Evolutionary conservation across 1,140 invertebrate genomes (phyloP), one percentile per base, ranked within the genome.

Genomic region (Macrostomum lignano): DNA sequence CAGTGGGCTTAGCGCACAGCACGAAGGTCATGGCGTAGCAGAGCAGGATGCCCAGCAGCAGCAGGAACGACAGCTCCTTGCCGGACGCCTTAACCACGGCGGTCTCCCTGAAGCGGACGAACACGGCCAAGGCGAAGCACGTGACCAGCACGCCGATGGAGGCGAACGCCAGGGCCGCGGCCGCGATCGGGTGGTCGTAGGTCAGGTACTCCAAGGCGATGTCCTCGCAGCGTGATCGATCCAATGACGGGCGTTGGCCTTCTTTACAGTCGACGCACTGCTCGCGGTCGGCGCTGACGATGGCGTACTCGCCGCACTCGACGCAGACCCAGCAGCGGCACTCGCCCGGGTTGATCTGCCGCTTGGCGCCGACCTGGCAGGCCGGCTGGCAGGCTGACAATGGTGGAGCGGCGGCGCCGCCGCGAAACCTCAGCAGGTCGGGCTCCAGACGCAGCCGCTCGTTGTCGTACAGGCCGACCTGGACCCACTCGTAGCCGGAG

Each of bases 281-380:
- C 0, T 71, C 77, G 15, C 19, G 15, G 46, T 77, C 74, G 5
- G 53, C 75, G 67, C 11, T 51, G 46, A n/a, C 68, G 65, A 47
- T 76, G 65, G 31, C 73, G 59, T 82, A 82, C 46, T 72, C 70
- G 25, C 72, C 69, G 52, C 81, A 88, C 58, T 79, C 76, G 63
- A 78, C 73, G 58, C 82, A 88, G 43, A 78, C 77, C 79, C 81
- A 91, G 53, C 82, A 88, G 52, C 81, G 88, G 42, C 70, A 72
- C 47, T 82, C 75, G 0, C 74, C 76, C 46, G 77, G 74, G 17
- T 79, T 70, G 52, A 76, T 78, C 50, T 75, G 72, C 60, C 78
- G 81, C 33, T 76, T 77, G 51, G 84, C 74, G 2, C 76, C 77
- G 20, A 65, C 55, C 38, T 68, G 67, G 53, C 81, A 91, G 19